Percentiles rank a stretch among this genome's conserved stretches.
Conservation (phyloP, 2,888 invertebrate genomes). For the Drosophila robusta region DNA sequence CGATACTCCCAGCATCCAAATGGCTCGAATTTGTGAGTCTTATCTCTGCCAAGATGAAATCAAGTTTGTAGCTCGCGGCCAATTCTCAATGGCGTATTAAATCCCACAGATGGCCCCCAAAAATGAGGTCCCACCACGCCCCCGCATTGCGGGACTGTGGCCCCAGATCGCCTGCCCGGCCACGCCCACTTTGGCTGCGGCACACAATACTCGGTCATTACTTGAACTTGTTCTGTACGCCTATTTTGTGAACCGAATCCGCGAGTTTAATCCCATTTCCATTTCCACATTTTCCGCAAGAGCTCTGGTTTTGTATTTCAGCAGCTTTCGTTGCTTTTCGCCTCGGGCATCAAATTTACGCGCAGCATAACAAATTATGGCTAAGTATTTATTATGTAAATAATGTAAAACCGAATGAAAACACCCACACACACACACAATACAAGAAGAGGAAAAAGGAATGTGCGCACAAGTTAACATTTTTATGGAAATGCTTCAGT, state of each 20-base stretch:
- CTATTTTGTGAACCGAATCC: conserved; percentile 4
- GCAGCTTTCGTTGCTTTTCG: conserved; percentile 23
- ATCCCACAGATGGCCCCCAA: conserved; percentile 57
- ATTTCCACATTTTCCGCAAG: conserved; percentile 8
- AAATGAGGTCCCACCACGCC: conserved; percentile 8
- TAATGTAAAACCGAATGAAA: conserved; percentile 62
- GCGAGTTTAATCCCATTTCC: conserved; percentile 31
- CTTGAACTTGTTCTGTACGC: conserved; percentile 7
- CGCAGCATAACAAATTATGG: conserved; percentile 68
- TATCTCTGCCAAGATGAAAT: conserved; percentile 57
- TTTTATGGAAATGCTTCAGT: conserved; percentile 48
- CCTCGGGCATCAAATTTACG: conserved; percentile 61
- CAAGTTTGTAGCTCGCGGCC: conserved; percentile 57
- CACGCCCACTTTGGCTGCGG: conserved; percentile 21
- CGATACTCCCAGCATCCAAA: background rate
- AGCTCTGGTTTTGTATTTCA: conserved; percentile 8
- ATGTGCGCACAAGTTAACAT: conserved; percentile 25
- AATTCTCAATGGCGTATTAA: conserved; percentile 44
- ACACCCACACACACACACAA: conserved; percentile 17
- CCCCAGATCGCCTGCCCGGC: background rate
- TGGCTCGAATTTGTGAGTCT: conserved; percentile 1
- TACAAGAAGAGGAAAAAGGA: background rate
- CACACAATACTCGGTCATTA: conserved; percentile 23
- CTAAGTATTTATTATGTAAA: conserved; percentile 77
- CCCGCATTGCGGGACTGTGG: conserved; percentile 17